Percentiles rank a stretch among this genome's conserved stretches.
Evolutionary conservation across 2,113 vertebrate species (phyloP).

Genomic region (Paraplagusia blochii): DNA sequence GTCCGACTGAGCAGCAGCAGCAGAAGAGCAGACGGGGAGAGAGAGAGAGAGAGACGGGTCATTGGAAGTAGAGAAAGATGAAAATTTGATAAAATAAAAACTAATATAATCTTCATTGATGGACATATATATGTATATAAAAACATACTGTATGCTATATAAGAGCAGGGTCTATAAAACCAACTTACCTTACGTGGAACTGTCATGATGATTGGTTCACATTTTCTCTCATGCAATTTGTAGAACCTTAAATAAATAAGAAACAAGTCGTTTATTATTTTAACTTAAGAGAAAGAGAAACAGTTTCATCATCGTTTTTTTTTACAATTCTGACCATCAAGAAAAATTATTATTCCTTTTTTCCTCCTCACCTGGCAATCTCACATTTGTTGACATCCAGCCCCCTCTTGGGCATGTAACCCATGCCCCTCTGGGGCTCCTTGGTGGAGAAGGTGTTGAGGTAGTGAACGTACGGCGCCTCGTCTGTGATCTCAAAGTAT

Average conservation of each 20-base stretch:
- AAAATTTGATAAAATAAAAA: neutral
- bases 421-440: conserved; percentile 98
- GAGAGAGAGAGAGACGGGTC: conserved; percentile 12
- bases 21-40: too few species aligned
- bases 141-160: too few species aligned
- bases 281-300: too few species aligned
- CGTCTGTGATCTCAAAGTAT: conserved; percentile 98
- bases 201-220: conserved; percentile 98
- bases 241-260: conserved; percentile 88
- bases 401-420: conserved; percentile 96
- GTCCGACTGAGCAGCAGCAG: conserved; percentile 95
- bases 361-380: conserved; percentile 89
- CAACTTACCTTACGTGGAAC: conserved; percentile 92
- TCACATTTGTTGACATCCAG: conserved; percentile 98
- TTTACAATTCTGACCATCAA: too few species aligned
- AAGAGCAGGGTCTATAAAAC: neutral
- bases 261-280: neutral
- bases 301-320: too few species aligned
- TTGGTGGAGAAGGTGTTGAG: conserved; percentile 98
- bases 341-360: too few species aligned
- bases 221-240: conserved; percentile 98
- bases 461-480: conserved; percentile 96
- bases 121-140: too few species aligned
- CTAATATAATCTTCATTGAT: too few species aligned
- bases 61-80: neutral